Evolutionary conservation across 2,888 invertebrate species (phyloP).

Genomic region (Antitype chi): DNA sequence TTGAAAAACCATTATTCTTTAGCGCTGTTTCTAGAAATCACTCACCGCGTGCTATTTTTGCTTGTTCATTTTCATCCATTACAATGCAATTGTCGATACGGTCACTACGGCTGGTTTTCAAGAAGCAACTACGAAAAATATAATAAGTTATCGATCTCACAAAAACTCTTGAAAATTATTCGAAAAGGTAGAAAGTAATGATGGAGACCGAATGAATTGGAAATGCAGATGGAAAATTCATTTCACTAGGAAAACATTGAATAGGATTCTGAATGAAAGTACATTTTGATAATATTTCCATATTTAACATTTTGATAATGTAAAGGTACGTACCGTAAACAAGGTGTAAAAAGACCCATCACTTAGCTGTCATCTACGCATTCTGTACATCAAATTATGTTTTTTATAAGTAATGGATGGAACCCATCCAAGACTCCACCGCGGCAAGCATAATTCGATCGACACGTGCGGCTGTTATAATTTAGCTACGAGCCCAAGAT

Average conservation of each 20-base stretch:
- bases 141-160: constrained; percentile 14
- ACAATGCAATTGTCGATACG: constrained; percentile 28
- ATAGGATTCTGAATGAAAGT: constrained; percentile 38
- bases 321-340: too few species aligned
- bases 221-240: constrained; percentile 55
- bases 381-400: too few species aligned
- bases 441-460: too few species aligned
- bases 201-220: constrained; percentile 48
- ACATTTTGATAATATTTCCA: constrained; percentile 41
- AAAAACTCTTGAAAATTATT: constrained; percentile 26
- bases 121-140: constrained; percentile 6
- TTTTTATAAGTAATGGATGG: too few species aligned
- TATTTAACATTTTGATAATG: constrained; percentile 41
- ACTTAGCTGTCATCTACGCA: too few species aligned
- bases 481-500: too few species aligned
- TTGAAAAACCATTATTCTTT: neutral
- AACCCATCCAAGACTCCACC: too few species aligned
- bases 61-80: constrained; percentile 10
- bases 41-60: constrained; percentile 24
- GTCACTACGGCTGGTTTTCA: constrained; percentile 11
- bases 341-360: too few species aligned
- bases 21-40: constrained; percentile 19
- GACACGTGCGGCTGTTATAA: too few species aligned
- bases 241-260: constrained; percentile 34
- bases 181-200: constrained; percentile 38